Evolutionary conservation across 2,797 vertebrate genomes (phyloP), one percentile per base, ranked within the genome.

Genomic region (Hypotaenidia philippensis): DNA sequence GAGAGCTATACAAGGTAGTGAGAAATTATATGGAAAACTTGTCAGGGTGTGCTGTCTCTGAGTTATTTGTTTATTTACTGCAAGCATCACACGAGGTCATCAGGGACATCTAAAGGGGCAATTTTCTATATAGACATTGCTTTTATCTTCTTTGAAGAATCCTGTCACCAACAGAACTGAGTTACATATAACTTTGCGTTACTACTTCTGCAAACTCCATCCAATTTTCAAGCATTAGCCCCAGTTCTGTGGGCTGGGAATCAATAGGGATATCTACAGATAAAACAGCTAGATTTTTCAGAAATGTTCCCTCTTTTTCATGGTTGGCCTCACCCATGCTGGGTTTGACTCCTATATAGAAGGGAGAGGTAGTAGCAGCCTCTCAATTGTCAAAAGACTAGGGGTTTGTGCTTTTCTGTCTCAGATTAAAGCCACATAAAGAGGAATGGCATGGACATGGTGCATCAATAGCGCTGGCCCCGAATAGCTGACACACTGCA

Each of bases 1-100:
- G 57, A 60, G 5, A 78, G 34, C 22, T 69, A 27, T 15, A 31
- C 20, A 9, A 59, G 40, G 9, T 34, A 76, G 36, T 36, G 25
- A 89, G 21, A 90, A 55, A 26, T 31, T 23, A 40, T 60, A 75
- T 11, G n/a, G 61, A 65, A 88, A 86, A 91, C 40, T 84, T 93
- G 38, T 72, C 49, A 19, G 64, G 31, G 7, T 21, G 21, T 57
- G 27, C 6, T 23, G 36, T 59, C n/a, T 60, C 60, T 6, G 1
- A 45, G 29, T 49, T 70, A 61, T 38, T 72, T 84, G 34, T 69
- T 64, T 66, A 64, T 71, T 77, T 89, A 23, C 64, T 79, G 29
- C 8, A 65, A 85, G 22, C 10, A 60, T 63, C 38, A 57, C 36
- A 40, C 38, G 74, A 59, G 47, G 65, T 63, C 55, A 64, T 52